Conservation (phyloP, 2,888 invertebrate genomes). For the Frankliniella fusca region DNA sequence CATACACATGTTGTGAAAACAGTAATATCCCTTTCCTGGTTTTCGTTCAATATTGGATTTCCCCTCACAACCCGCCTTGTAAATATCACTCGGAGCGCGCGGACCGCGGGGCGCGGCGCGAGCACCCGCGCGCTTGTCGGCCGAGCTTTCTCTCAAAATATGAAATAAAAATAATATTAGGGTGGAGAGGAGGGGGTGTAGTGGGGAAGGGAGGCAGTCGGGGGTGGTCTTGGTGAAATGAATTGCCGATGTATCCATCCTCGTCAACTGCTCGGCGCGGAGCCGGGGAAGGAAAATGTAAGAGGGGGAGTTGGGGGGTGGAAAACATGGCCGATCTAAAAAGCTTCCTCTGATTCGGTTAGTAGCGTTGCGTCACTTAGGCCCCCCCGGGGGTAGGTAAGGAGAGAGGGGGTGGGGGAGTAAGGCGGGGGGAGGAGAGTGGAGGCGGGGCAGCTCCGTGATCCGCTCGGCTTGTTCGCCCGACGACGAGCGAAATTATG, state of each 20-base stretch:
- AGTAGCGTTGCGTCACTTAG: constrained; percentile 9
- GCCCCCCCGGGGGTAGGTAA: not conserved
- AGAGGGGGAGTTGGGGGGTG: not conserved
- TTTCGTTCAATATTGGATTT: no score
- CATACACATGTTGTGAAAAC: no score
- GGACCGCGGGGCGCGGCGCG: not conserved
- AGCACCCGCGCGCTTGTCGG: no score
- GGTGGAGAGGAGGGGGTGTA: not conserved
- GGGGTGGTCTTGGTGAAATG: no score
- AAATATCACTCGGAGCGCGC: not conserved
- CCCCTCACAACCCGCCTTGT: no score
- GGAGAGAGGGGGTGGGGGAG: not conserved
- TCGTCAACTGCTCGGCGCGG: not conserved
- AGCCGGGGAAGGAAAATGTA: not conserved
- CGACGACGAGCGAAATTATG: constrained; percentile 7
- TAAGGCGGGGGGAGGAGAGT: not conserved
- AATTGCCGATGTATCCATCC: no score
- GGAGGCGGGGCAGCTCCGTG: not conserved
- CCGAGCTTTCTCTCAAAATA: not conserved
- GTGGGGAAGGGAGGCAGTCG: not conserved
- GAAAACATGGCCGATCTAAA: not conserved
- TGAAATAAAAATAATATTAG: not conserved
- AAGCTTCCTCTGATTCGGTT: constrained; percentile 16
- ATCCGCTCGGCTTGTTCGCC: constrained; percentile 12
- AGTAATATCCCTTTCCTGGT: no score